Percentiles rank a stretch among this genome's conserved stretches.
Conservation (phyloP, 1,140 invertebrate species). For the Melanaphis sacchari region DNA sequence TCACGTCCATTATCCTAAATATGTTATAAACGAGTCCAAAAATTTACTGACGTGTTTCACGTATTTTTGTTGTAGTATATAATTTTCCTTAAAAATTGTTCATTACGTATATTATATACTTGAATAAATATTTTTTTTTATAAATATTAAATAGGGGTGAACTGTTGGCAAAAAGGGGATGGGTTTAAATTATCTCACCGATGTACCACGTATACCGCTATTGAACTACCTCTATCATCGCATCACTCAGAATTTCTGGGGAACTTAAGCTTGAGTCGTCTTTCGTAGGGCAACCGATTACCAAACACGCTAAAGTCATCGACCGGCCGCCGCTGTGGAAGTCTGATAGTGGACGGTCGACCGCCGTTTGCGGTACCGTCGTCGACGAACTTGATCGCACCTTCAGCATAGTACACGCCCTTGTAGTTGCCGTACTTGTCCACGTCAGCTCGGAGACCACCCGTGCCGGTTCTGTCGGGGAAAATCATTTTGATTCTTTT, state of each 20-base stretch:
- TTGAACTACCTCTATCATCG: background rate
- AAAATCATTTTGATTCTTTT: slow-evolving; percentile 60
- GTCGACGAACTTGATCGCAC: slow-evolving; percentile 22
- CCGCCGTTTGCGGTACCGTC: background rate
- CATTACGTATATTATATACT: background rate
- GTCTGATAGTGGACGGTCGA: background rate
- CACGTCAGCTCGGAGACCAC: slow-evolving; percentile 60
- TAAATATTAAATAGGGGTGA: background rate
- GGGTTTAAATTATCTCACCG: no score
- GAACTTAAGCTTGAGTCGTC: background rate
- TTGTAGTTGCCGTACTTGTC: slow-evolving; percentile 59
- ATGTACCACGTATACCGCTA: no score
- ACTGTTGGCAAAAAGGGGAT: background rate
- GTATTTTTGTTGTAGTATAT: background rate
- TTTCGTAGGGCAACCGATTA: slow-evolving; percentile 9
- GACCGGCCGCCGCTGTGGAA: background rate
- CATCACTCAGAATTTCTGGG: background rate
- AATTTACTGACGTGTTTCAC: background rate
- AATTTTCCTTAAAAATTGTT: background rate
- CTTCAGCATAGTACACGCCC: slow-evolving; percentile 37
- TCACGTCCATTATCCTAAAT: background rate
- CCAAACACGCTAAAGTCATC: background rate
- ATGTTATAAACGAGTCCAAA: background rate
- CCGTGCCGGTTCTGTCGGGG: slow-evolving; percentile 62
- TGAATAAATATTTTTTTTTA: background rate